A percentile compares a stretch with the other conserved stretches of the same genome.
Evolutionary conservation across 1,140 invertebrate species (phyloP).

Genomic region (Metopolophium dirhodum): DNA sequence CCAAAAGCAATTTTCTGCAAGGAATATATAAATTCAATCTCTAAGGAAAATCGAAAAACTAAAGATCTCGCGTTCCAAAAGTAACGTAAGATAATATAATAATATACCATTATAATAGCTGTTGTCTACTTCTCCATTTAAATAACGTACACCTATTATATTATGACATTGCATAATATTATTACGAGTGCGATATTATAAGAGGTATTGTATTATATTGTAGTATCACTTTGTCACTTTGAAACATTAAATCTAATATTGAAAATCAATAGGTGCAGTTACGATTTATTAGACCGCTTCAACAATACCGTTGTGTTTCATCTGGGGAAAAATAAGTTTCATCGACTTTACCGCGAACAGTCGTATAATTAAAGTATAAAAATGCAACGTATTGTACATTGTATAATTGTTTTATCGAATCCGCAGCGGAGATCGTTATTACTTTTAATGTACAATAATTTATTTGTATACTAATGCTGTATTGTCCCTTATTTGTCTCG

Average conservation of each 20-base stretch:
- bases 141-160: not conserved
- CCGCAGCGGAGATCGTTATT: not conserved
- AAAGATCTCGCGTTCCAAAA: not conserved
- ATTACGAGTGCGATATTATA: not conserved
- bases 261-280: not conserved
- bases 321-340: not conserved
- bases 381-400: not conserved
- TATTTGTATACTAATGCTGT: not conserved
- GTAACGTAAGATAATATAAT: not conserved
- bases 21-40: constrained; percentile 19
- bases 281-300: not conserved
- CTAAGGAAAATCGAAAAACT: not conserved
- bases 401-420: not conserved
- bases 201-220: not conserved
- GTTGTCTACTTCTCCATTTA: not conserved
- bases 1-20: not conserved
- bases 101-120: not conserved
- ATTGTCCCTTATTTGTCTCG: not conserved
- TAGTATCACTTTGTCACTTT: not conserved
- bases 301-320: not conserved
- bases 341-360: not conserved
- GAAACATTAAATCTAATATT: not conserved
- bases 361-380: not conserved
- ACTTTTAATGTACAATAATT: not conserved
- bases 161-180: not conserved